Conservation (phyloP, 2,888 invertebrate species). For the Oscheius sp. region DNA sequence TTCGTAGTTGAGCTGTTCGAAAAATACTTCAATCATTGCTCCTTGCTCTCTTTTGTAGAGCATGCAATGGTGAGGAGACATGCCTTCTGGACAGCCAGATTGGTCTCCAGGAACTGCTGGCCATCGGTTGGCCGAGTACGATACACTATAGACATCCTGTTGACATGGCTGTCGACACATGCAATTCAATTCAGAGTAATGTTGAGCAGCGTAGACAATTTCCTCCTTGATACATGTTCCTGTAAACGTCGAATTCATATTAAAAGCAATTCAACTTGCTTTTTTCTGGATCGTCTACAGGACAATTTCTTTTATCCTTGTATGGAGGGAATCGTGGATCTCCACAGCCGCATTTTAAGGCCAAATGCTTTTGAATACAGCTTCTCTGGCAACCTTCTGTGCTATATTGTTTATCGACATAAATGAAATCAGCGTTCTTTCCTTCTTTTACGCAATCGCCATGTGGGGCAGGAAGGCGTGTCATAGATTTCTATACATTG, state of each 20-base stretch:
- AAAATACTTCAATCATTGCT: conserved; percentile 69
- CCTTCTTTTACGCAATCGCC: conserved; percentile 67
- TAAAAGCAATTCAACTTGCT: conserved; percentile 36
- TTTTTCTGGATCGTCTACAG: conserved; percentile 59
- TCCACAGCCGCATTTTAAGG: conserved; percentile 64
- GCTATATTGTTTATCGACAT: conserved; percentile 61
- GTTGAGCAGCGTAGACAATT: conserved; percentile 52
- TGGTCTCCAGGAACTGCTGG: conserved; percentile 52
- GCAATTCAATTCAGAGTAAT: conserved; percentile 51
- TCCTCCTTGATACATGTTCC: conserved; percentile 63
- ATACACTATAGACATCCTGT: conserved; percentile 65
- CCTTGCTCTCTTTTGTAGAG: conserved; percentile 65
- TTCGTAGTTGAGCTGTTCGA: conserved; percentile 68
- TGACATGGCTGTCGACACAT: conserved; percentile 67
- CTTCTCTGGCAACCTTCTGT: conserved; percentile 68
- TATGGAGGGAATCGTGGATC: conserved; percentile 67
- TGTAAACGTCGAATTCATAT: conserved; percentile 18
- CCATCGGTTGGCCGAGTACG: conserved; percentile 62
- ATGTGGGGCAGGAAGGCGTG: conserved; percentile 65
- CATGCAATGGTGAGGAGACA: conserved; percentile 58
- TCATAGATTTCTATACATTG: conserved; percentile 58
- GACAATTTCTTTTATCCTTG: conserved; percentile 58
- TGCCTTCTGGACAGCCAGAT: conserved; percentile 59
- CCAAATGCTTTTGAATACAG: conserved; percentile 61
- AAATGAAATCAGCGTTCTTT: conserved; percentile 65